A percentile compares a stretch with the other conserved stretches of the same genome.
These are phyloP conservation scores for Endotricha flammealis DNA, from an alignment of 2,888 invertebrate species.

Conservation along the genomic window DNA sequence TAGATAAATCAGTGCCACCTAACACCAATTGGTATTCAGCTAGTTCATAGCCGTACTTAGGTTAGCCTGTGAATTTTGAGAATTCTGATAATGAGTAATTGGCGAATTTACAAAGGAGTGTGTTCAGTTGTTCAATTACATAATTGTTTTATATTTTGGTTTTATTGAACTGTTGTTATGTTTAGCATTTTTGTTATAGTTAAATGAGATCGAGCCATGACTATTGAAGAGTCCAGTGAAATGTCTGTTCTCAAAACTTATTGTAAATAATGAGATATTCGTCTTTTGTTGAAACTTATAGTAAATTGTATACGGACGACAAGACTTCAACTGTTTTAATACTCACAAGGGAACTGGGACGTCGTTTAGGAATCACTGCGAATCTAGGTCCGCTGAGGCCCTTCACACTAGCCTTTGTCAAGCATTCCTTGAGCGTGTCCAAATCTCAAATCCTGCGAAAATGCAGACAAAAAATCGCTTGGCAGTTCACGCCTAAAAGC, in stretches of 20 bases:
- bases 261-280: conserved; percentile 18
- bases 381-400: no score
- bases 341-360: conserved; percentile 32
- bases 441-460: no score
- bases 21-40: conserved; percentile 88
- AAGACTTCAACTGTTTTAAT: conserved; percentile 46
- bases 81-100: background rate
- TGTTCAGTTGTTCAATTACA: conserved; percentile 17
- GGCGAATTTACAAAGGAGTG: conserved; percentile 9
- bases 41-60: conserved; percentile 81
- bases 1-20: conserved; percentile 81
- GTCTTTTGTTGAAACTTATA: conserved; percentile 23
- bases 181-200: conserved; percentile 38
- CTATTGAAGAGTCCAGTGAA: conserved; percentile 20
- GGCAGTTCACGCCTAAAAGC: no score
- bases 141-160: conserved; percentile 14
- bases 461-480: no score
- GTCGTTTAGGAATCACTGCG: conserved; percentile 7
- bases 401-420: no score
- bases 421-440: no score
- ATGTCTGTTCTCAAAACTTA: conserved; percentile 5
- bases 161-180: conserved; percentile 32
- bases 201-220: conserved; percentile 31
- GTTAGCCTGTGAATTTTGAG: conserved; percentile 17
- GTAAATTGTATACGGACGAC: conserved; percentile 52